Evolutionary conservation across 2,797 vertebrate species (phyloP).

Genomic region (Parauchenoglanis ngamensis): DNA sequence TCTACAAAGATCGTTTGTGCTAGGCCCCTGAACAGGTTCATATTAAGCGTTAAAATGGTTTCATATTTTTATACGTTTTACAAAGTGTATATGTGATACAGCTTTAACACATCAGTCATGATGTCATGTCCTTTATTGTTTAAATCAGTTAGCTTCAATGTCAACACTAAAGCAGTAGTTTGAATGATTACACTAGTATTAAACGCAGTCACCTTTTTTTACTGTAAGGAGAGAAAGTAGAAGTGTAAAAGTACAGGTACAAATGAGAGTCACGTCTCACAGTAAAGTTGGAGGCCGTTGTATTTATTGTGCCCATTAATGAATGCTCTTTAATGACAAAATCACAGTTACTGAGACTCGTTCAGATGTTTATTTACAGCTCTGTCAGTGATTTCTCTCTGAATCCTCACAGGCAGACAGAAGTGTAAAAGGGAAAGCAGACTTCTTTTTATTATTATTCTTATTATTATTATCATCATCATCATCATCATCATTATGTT

Average conservation of each 20-base stretch:
- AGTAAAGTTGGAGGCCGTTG: conserved; percentile 1
- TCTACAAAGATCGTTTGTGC: background rate
- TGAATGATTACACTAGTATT: conserved; percentile 21
- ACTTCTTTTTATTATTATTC: background rate
- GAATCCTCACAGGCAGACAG: background rate
- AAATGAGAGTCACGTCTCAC: conserved; percentile 18
- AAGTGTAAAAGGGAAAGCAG: conserved; percentile 11
- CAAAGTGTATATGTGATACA: conserved; percentile 44
- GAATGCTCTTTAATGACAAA: conserved; percentile 6
- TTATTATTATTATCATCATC: background rate
- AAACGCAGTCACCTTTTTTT: conserved; percentile 22
- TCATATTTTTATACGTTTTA: conserved; percentile 49
- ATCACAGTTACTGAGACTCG: conserved; percentile 9
- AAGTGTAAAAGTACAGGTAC: conserved; percentile 28
- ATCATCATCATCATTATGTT: background rate
- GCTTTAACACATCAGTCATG: conserved; percentile 48
- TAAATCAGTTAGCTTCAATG: conserved; percentile 20
- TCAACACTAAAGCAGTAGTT: conserved; percentile 43
- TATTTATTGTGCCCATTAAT: conserved; percentile 40
- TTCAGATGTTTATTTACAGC: background rate
- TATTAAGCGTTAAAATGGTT: conserved; percentile 12
- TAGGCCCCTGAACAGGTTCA: conserved; percentile 30
- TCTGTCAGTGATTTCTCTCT: background rate
- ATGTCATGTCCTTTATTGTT: background rate
- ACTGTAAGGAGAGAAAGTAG: conserved; percentile 12